A percentile compares a stretch with the other conserved stretches of the same genome.
These are phyloP conservation scores for Novumbra hubbsi DNA, from an alignment of 2,797 vertebrate species.

Conservation along the genomic window DNA sequence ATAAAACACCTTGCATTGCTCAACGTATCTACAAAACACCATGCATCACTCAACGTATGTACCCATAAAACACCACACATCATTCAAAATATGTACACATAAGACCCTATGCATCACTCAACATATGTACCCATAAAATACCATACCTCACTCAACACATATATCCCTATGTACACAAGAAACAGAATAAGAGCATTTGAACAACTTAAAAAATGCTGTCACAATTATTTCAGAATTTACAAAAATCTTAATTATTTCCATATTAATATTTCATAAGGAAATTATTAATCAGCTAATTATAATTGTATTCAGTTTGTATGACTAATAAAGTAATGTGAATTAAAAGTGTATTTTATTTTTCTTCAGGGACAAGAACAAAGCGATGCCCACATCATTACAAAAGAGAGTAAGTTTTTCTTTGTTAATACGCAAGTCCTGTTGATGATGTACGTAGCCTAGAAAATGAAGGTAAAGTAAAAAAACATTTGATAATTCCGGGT, in stretches of 20 bases:
- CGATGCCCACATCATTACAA: conserved; percentile 78
- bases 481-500: background rate
- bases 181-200: background rate
- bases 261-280: too few relatives aligned
- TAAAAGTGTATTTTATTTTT: background rate
- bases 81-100: background rate
- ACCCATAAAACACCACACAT: background rate
- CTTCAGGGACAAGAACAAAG: conserved; percentile 66
- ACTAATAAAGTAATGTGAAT: too few relatives aligned
- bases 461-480: background rate
- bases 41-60: background rate
- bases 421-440: too few relatives aligned
- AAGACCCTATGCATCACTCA: background rate
- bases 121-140: background rate
- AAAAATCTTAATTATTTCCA: background rate
- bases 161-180: background rate
- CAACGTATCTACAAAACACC: background rate
- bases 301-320: too few relatives aligned
- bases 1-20: background rate
- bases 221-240: background rate
- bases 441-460: too few relatives aligned
- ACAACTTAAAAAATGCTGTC: background rate
- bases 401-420: conserved; percentile 26
- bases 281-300: too few relatives aligned
- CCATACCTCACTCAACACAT: background rate